Evolutionary conservation across 2,888 invertebrate species (phyloP).

Genomic region (Gymnosoma rotundatum): DNA sequence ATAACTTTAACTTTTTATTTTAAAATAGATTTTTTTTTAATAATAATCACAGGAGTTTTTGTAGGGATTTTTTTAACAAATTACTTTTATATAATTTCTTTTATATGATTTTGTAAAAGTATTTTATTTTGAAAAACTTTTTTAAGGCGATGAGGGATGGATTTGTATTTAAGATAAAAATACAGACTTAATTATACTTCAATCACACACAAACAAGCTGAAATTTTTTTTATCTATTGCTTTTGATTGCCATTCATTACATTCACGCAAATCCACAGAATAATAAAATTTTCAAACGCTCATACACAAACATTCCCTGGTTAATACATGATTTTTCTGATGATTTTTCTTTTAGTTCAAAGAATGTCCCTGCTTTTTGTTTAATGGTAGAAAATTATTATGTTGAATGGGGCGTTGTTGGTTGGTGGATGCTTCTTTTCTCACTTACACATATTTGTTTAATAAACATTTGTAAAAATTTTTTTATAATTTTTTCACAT

Average conservation of each 20-base stretch:
- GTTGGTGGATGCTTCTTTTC: slow-evolving; percentile 59
- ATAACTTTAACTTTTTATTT: not conserved
- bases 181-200: slow-evolving; percentile 30
- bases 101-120: no score
- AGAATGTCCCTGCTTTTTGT: slow-evolving; percentile 30
- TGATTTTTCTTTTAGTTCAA: slow-evolving; percentile 51
- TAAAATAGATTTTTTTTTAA: no score
- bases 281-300: slow-evolving; percentile 28
- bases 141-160: no score
- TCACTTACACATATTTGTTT: not conserved
- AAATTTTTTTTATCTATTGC: slow-evolving; percentile 36
- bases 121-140: no score
- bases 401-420: slow-evolving; percentile 69
- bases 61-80: no score
- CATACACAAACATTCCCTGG: slow-evolving; percentile 21
- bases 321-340: slow-evolving; percentile 51
- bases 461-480: not conserved
- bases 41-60: no score
- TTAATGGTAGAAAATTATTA: slow-evolving; percentile 66
- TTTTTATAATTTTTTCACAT: slow-evolving; percentile 23
- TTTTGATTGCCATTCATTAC: slow-evolving; percentile 63
- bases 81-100: no score
- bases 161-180: not conserved
- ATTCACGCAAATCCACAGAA: slow-evolving; percentile 29
- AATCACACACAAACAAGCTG: slow-evolving; percentile 38